These are phyloP conservation scores for Habroteleia sp. DNA, from an alignment of 2,888 invertebrate genomes.

Conservation along the genomic window DNA sequence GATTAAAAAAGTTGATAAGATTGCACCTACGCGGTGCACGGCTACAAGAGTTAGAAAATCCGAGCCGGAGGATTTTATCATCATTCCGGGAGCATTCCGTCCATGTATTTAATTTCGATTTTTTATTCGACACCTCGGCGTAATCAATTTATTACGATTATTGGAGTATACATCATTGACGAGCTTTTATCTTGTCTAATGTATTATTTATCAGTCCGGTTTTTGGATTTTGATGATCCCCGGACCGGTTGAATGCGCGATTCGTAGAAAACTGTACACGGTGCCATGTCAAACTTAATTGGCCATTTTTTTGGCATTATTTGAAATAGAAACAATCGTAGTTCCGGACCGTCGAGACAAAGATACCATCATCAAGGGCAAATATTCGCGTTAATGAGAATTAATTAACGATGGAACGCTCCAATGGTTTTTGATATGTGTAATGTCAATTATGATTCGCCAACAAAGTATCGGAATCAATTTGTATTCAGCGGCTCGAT, in stretches of 20 bases:
- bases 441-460: slow-evolving; percentile 51
- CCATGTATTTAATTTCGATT: slow-evolving; percentile 41
- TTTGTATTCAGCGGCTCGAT: slow-evolving; percentile 33
- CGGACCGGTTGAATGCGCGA: slow-evolving; percentile 17
- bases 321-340: slow-evolving; percentile 32
- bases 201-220: slow-evolving; percentile 46
- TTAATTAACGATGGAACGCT: slow-evolving; percentile 33
- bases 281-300: slow-evolving; percentile 7
- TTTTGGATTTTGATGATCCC: slow-evolving; percentile 26
- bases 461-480: slow-evolving; percentile 21
- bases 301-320: slow-evolving; percentile 39
- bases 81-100: slow-evolving; percentile 44
- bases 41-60: slow-evolving; percentile 46
- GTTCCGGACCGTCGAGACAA: slow-evolving; percentile 4
- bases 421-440: slow-evolving; percentile 31
- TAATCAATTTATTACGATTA: slow-evolving; percentile 49
- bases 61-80: slow-evolving; percentile 50
- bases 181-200: slow-evolving; percentile 43
- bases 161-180: slow-evolving; percentile 49
- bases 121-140: slow-evolving; percentile 45
- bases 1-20: slow-evolving; percentile 62
- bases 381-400: slow-evolving; percentile 23
- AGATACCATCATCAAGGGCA: slow-evolving; percentile 13
- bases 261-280: slow-evolving; percentile 28
- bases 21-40: slow-evolving; percentile 46